Percentiles rank a stretch among this genome's conserved stretches.
Evolutionary conservation across 1,140 invertebrate genomes (phyloP).

Genomic region (Dendroctonus ponderosae): DNA sequence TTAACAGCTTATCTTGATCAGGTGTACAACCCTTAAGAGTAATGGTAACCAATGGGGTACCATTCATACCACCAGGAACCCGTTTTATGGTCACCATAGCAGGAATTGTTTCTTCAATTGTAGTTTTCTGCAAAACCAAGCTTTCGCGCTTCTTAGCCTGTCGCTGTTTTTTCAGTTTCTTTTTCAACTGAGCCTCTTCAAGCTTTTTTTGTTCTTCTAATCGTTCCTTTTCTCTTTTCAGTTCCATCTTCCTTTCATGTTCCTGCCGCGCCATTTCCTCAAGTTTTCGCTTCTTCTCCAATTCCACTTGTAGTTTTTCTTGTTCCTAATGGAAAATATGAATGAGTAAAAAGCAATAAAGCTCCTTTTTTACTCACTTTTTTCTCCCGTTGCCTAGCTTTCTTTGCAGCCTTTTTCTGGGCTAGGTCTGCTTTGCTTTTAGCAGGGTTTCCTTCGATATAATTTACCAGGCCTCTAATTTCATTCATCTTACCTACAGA

Average conservation of each 20-base stretch:
- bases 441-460: slow-evolving; percentile 46
- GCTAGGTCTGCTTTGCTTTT: slow-evolving; percentile 42
- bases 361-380: slow-evolving; percentile 37
- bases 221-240: slow-evolving; percentile 13
- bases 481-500: slow-evolving; percentile 31
- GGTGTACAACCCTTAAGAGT: slow-evolving; percentile 72
- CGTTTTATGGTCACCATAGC: slow-evolving; percentile 73
- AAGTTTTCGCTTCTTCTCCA: slow-evolving; percentile 26
- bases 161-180: slow-evolving; percentile 36
- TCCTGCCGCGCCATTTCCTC: slow-evolving; percentile 33
- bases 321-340: slow-evolving; percentile 36
- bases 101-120: slow-evolving; percentile 47
- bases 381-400: slow-evolving; percentile 46
- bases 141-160: slow-evolving; percentile 33
- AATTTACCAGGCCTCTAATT: slow-evolving; percentile 47
- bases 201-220: slow-evolving; percentile 31
- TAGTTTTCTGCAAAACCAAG: slow-evolving; percentile 33
- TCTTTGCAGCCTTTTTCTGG: slow-evolving; percentile 49
- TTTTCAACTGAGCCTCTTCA: slow-evolving; percentile 38
- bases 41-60: slow-evolving; percentile 72
- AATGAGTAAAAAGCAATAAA: slow-evolving; percentile 10
- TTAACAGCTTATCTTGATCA: slow-evolving; percentile 70
- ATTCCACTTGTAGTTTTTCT: slow-evolving; percentile 38
- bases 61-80: slow-evolving; percentile 63
- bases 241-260: slow-evolving; percentile 35